phyloP scores from a whole-genome alignment of 2,113 vertebrate species.

The Poeciliopsis retropinna region DNA sequence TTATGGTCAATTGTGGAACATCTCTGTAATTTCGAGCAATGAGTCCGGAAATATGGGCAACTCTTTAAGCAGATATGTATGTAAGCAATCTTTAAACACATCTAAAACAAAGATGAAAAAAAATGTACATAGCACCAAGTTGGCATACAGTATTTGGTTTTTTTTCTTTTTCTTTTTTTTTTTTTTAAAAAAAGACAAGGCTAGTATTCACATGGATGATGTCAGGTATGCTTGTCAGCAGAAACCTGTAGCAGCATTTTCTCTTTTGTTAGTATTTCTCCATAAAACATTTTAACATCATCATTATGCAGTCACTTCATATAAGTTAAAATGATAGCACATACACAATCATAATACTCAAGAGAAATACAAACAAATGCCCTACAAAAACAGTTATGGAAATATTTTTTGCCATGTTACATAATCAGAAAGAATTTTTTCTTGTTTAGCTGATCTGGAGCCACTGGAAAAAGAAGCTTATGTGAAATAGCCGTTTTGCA shows the following conservation, averaged over 20 bases:
- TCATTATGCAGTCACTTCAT: constrained; percentile 74
- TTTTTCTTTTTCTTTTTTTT: too few species aligned
- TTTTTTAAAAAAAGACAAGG: constrained; percentile 31
- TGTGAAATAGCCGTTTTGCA: constrained; percentile 34
- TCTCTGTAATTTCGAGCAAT: constrained; percentile 27
- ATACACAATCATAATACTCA: constrained; percentile 52
- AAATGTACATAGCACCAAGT: constrained; percentile 77
- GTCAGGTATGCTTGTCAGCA: constrained; percentile 68
- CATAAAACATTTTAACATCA: constrained; percentile 58
- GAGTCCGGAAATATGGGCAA: constrained; percentile 41
- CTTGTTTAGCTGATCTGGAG: constrained; percentile 39
- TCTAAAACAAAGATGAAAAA: constrained; percentile 62
- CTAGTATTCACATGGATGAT: constrained; percentile 58
- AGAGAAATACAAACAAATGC: constrained; percentile 54
- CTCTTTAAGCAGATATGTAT: constrained; percentile 55
- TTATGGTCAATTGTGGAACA: constrained; percentile 53
- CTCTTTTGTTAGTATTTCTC: constrained; percentile 56
- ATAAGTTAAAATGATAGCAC: constrained; percentile 81
- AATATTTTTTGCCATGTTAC: constrained; percentile 63
- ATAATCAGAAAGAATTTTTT: constrained; percentile 55
- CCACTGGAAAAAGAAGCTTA: constrained; percentile 23
- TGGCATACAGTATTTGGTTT: constrained; percentile 66
- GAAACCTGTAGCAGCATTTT: constrained; percentile 79
- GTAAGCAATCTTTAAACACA: constrained; percentile 44
- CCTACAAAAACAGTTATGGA: constrained; percentile 55